These are phyloP conservation scores for Mugil cephalus DNA, from an alignment of 2,113 vertebrate species.

Conservation along the genomic window DNA sequence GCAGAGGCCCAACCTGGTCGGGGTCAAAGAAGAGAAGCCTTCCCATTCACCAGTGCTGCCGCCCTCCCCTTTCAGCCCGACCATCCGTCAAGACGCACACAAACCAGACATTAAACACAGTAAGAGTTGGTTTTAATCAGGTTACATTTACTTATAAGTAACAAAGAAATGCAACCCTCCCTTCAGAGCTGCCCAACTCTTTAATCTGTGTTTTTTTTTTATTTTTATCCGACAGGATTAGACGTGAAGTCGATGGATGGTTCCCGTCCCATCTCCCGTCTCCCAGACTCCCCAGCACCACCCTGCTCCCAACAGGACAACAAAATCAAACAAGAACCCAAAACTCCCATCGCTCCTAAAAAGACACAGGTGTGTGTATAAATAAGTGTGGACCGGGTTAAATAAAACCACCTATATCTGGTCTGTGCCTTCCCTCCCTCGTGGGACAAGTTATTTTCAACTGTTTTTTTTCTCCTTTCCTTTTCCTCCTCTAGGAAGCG, in stretches of 20 bases:
- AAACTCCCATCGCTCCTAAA: conserved; percentile 89
- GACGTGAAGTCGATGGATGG: conserved; percentile 88
- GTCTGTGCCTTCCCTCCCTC: not conserved
- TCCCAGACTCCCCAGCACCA: conserved; percentile 83
- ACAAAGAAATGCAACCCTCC: no score
- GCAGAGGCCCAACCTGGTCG: conserved; percentile 84
- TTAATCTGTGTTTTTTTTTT: no score
- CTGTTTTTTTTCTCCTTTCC: not conserved
- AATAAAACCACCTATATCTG: not conserved
- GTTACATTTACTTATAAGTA: not conserved
- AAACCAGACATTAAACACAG: conserved; percentile 87
- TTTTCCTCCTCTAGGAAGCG: conserved; percentile 49
- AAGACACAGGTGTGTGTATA: conserved; percentile 82
- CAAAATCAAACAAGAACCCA: conserved; percentile 91
- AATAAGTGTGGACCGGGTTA: not conserved
- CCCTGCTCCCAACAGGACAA: conserved; percentile 83
- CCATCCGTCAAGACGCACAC: conserved; percentile 85
- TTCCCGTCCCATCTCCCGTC: conserved; percentile 83
- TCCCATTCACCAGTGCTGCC: conserved; percentile 87
- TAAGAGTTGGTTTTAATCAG: conserved; percentile 46
- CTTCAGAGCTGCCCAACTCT: no score
- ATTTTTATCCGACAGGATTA: conserved; percentile 75
- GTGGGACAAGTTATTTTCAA: no score
- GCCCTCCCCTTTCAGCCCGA: conserved; percentile 88
- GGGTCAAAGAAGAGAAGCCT: conserved; percentile 89